Evolutionary conservation across 2,113 vertebrate genomes (phyloP).

Genomic region (Hypomesus transpacificus): DNA sequence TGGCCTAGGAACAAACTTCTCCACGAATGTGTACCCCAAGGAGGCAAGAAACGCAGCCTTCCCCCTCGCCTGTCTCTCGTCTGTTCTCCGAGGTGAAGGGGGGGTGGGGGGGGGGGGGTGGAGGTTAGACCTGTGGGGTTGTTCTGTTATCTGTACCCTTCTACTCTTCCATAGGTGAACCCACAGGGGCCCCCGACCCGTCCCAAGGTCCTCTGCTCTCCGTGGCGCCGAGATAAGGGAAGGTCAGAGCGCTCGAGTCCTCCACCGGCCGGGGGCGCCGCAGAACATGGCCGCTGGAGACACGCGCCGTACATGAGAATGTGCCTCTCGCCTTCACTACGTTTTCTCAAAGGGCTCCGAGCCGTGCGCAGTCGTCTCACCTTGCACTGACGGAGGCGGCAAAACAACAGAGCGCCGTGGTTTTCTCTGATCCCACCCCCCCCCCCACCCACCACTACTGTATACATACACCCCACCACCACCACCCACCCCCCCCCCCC

Average conservation of each 20-base stretch:
- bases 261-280: constrained; percentile 35
- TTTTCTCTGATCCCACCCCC: not conserved
- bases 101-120: constrained; percentile 55
- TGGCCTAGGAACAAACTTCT: constrained; percentile 4
- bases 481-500: not conserved
- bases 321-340: constrained; percentile 1
- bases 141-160: constrained; percentile 69
- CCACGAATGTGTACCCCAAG: not conserved
- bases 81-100: constrained; percentile 36
- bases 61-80: not conserved
- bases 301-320: not conserved
- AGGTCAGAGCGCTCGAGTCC: constrained; percentile 52
- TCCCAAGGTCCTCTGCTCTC: constrained; percentile 68
- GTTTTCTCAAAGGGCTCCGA: constrained; percentile 6
- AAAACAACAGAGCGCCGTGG: not conserved
- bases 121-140: constrained; percentile 74
- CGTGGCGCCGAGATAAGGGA: constrained; percentile 73
- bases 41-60: not conserved
- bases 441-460: constrained; percentile 26
- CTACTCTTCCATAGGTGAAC: constrained; percentile 52
- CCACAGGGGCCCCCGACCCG: constrained; percentile 52
- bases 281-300: constrained; percentile 28
- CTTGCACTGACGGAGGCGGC: too few relatives aligned
- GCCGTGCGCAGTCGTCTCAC: not conserved
- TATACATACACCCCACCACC: not conserved